These are phyloP conservation scores for Varanus salvator DNA, from an alignment of 2,113 vertebrate genomes.

Conservation along the genomic window DNA sequence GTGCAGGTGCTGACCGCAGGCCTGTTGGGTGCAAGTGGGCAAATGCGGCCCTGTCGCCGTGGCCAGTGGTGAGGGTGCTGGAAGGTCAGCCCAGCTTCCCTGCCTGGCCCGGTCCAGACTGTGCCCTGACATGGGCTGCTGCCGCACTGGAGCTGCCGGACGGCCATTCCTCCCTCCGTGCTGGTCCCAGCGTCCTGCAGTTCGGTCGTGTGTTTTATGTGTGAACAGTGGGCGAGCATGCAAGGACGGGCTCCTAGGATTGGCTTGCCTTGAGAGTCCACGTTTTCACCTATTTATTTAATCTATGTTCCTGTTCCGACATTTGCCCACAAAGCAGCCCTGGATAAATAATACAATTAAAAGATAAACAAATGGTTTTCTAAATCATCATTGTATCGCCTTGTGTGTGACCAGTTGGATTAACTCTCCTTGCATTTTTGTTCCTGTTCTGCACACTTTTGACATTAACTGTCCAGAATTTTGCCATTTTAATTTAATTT, in stretches of 20 bases:
- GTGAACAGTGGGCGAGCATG: neutral
- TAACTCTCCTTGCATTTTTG: neutral
- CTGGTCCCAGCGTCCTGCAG: no score
- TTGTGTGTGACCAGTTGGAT: neutral
- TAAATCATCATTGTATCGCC: neutral
- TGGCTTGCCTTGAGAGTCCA: neutral
- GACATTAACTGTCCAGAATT: neutral
- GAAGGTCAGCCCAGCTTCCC: neutral
- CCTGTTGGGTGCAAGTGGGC: neutral
- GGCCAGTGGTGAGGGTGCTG: no score
- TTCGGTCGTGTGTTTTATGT: neutral
- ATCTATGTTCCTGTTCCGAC: no score
- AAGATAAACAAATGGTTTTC: neutral
- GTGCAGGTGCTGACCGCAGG: neutral
- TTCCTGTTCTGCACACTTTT: neutral
- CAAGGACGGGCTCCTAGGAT: neutral
- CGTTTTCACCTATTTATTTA: no score
- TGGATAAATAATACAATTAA: neutral
- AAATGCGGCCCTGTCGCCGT: no score
- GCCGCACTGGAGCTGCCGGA: no score
- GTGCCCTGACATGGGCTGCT: neutral
- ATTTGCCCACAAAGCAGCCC: neutral
- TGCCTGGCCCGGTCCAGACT: neutral
- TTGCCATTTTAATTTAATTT: constrained; percentile 39
- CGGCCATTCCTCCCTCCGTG: no score